Conservation (phyloP, 2,797 vertebrate genomes). For the Momotus momota region DNA sequence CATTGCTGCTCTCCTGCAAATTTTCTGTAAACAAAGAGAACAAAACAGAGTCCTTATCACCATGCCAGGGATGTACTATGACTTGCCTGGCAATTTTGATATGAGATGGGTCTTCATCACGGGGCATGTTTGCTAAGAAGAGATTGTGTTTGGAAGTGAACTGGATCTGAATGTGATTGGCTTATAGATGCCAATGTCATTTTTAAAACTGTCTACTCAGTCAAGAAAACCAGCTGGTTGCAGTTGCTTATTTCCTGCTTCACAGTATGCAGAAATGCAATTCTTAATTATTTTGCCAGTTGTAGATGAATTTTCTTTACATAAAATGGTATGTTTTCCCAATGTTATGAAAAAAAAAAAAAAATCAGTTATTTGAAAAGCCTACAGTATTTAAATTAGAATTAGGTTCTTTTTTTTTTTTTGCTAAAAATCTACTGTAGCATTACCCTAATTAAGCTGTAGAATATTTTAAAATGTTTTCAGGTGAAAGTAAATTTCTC, state of each 20-base stretch:
- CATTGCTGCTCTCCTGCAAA: not conserved
- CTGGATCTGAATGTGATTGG: not conserved
- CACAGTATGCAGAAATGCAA: not conserved
- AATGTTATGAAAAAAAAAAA: not conserved
- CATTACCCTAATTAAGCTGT: not conserved
- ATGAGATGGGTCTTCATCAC: not conserved
- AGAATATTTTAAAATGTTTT: not conserved
- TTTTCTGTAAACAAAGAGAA: not conserved
- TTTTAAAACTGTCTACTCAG: not conserved
- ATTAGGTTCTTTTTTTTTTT: not conserved
- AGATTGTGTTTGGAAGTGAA: not conserved
- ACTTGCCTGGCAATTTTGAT: slow-evolving; percentile 6
- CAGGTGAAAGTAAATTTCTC: not conserved
- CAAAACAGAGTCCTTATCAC: slow-evolving; percentile 1
- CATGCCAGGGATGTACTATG: not conserved
- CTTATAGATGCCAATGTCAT: not conserved
- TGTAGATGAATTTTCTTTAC: not conserved
- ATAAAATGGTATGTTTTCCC: not conserved
- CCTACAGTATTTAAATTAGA: not conserved
- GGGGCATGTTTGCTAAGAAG: not conserved
- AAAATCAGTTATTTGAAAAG: not conserved
- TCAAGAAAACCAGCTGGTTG: not conserved
- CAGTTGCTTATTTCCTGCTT: not conserved
- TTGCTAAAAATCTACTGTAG: not conserved
- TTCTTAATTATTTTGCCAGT: slow-evolving; percentile 9